These are phyloP conservation scores for Anneissia japonica DNA, from an alignment of 35 echinoderm and acorn worm genomes.

Conservation along the genomic window DNA sequence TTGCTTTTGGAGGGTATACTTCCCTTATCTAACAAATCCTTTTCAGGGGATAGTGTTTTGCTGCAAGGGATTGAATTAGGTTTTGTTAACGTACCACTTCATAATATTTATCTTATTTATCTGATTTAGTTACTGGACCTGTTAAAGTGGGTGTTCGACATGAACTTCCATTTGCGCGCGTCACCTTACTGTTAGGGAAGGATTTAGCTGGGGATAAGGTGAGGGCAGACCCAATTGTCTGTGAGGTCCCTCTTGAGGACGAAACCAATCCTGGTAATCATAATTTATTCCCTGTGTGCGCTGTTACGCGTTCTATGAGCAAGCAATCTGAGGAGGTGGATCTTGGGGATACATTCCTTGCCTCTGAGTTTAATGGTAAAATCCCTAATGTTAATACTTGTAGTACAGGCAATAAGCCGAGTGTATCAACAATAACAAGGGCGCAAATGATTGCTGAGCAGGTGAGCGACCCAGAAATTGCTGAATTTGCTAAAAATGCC, in stretches of 20 bases:
- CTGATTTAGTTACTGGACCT: constrained; percentile 30
- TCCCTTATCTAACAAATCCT: constrained; percentile 8
- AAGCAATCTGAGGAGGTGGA: too few relatives aligned
- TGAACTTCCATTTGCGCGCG: constrained; percentile 15
- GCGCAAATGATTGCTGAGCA: not conserved
- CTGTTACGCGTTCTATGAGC: constrained; percentile 14
- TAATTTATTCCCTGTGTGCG: constrained; percentile 10
- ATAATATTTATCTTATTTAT: not conserved
- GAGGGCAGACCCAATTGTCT: not conserved
- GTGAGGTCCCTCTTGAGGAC: not conserved
- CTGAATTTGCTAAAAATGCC: not conserved
- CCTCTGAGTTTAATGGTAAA: not conserved
- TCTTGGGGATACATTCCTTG: not conserved
- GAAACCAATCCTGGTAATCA: not conserved
- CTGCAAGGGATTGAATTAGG: constrained; percentile 14
- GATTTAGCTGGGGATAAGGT: not conserved
- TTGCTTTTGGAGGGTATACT: constrained; percentile 12
- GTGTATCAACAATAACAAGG: not conserved
- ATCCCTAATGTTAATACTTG: not conserved
- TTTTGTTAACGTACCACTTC: not conserved
- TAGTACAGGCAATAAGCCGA: not conserved
- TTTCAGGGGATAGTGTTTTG: not conserved
- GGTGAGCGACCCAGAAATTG: not conserved
- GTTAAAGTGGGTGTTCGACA: constrained; percentile 12
- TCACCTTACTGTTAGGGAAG: not conserved